Conservation (phyloP, 2,797 vertebrate species). For the Phalloptychus januarius region DNA sequence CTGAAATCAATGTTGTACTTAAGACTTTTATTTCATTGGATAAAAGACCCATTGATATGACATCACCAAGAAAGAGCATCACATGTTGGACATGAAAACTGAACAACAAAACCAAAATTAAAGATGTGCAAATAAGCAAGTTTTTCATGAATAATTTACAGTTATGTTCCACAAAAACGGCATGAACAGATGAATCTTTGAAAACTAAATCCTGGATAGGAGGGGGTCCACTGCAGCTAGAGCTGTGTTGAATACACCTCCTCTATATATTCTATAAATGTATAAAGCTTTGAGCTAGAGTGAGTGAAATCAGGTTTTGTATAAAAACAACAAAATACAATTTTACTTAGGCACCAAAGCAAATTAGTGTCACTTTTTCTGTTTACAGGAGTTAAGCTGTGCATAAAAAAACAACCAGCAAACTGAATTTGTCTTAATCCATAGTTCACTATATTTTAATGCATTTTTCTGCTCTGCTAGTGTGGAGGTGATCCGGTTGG, state of each 20-base stretch:
- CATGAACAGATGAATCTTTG: neutral
- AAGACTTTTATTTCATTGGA: neutral
- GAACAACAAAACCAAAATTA: neutral
- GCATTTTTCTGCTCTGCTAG: slow-evolving; percentile 65
- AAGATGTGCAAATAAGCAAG: neutral
- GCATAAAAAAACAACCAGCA: neutral
- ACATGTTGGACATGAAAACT: neutral
- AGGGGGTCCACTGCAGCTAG: neutral
- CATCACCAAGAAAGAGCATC: neutral
- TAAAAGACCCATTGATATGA: neutral
- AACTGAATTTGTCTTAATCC: neutral
- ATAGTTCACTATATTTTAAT: neutral
- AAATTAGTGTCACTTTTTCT: neutral
- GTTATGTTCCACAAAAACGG: neutral
- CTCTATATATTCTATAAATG: neutral
- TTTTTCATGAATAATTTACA: neutral
- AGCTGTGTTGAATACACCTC: neutral
- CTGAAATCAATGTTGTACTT: neutral
- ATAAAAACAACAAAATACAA: neutral
- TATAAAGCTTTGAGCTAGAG: neutral
- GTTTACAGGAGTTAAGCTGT: neutral
- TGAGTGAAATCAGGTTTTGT: neutral
- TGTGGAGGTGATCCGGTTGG: slow-evolving; percentile 94
- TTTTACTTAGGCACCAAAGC: neutral
- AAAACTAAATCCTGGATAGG: neutral